These are phyloP conservation scores for Phalacrocorax brasilianus DNA, from an alignment of 2,113 vertebrate genomes.

Conservation along the genomic window DNA sequence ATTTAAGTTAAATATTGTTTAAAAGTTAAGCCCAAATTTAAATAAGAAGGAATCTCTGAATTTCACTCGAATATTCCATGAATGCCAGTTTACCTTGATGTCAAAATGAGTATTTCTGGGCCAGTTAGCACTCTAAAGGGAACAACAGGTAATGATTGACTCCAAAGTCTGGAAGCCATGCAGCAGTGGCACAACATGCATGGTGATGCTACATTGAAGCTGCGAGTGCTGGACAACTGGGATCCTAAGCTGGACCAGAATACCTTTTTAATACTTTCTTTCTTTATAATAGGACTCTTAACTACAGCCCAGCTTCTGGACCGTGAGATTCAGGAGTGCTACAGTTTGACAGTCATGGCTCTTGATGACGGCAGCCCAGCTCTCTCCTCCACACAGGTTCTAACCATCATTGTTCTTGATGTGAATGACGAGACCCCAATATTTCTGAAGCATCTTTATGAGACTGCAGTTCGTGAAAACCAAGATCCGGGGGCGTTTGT, in stretches of 20 bases:
- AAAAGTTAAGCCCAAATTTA: neutral
- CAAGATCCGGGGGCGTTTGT: conserved; percentile 77
- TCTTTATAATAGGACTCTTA: conserved; percentile 78
- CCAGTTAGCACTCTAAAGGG: neutral
- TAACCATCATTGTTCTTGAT: conserved; percentile 84
- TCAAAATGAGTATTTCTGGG: neutral
- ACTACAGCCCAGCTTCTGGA: conserved; percentile 79
- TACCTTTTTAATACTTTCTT: neutral
- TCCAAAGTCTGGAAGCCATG: neutral
- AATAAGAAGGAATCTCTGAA: neutral
- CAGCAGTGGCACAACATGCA: neutral
- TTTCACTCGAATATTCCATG: neutral
- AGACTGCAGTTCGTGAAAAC: conserved; percentile 83
- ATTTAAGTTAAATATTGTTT: neutral
- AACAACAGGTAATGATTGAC: neutral
- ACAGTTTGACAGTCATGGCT: conserved; percentile 78
- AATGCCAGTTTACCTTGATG: neutral
- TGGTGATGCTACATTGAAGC: neutral
- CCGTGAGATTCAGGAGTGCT: conserved; percentile 74
- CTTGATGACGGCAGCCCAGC: conserved; percentile 78
- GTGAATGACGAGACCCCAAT: conserved; percentile 83
- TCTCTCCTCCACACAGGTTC: conserved; percentile 83
- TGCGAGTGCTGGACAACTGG: neutral
- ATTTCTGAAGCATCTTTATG: conserved; percentile 79
- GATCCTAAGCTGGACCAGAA: neutral